Evolutionary conservation across 2,113 vertebrate species (phyloP), one percentile per base, ranked within the genome.

Genomic region (Acanthisitta chloris): DNA sequence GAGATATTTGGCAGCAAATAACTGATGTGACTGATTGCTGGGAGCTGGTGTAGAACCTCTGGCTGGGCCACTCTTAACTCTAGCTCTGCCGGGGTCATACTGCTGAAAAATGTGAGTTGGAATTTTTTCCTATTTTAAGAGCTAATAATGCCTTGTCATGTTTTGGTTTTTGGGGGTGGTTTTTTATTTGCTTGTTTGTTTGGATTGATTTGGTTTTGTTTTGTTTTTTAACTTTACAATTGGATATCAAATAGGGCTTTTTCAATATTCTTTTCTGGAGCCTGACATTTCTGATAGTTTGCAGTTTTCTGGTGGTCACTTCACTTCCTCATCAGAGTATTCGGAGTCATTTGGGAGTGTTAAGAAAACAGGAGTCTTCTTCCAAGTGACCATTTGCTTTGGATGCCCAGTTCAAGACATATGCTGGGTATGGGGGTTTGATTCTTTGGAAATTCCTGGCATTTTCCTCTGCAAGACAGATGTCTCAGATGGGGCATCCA

Each of bases 341-440:
- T 62, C n/a, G 26, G 43, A 92, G 45, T 12, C 69, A 73, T 66
- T 86, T 88, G 62, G 67, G 82, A 88, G 66, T 51, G 78, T 59
- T 81, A 65, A 78, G 65, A 79, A 87, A 71, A 72, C 40, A 79
- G 33, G 26, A 94, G 6, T 17, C 34, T 66, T 14, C 65, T 87
- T 92, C 65, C 69, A 81, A 95, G 33, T 33, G 26, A 52, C 80
- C 81, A 81, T 85, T 83, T 88, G 69, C 67, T 91, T 95, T 76
- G 55, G 16, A 64, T 61, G 48, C 34, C 54, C 71, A 38, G 14
- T 70, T 74, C 64, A 85, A 88, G 91, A 93, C 8, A 69, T 16
- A 40, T 82, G 58, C 24, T 88, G 82, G n/a, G 20, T 14, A 92
- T 73, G 81, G 38, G 23, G 10, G 3, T 92, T 81, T 85, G 70